Conservation (phyloP, 1,140 invertebrate species). For the Euglossa dilemma region DNA sequence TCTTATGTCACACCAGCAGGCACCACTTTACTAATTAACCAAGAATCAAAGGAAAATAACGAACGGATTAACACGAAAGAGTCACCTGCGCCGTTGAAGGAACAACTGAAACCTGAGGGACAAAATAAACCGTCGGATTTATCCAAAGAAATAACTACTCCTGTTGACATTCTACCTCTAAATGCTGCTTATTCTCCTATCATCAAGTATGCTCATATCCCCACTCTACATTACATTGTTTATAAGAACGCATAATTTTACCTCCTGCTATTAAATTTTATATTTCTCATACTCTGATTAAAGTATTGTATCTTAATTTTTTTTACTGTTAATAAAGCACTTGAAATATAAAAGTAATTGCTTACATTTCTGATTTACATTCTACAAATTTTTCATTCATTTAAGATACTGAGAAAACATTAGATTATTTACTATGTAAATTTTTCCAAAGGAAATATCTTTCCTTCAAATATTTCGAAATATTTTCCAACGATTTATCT, state of each 20-base stretch:
- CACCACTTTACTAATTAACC: background rate
- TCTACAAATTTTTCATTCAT: background rate
- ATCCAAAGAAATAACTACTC: background rate
- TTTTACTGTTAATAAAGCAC: background rate
- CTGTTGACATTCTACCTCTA: background rate
- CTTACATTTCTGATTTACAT: background rate
- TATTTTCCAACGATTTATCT: too few species aligned
- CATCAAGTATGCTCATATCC: background rate
- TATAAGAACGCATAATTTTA: background rate
- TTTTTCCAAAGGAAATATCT: too few species aligned
- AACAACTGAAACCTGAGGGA: background rate
- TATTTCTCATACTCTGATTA: too few species aligned
- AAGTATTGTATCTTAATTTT: background rate
- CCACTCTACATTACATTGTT: background rate
- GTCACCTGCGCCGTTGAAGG: background rate
- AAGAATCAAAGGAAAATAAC: background rate
- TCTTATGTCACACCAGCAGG: background rate
- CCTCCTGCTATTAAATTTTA: background rate
- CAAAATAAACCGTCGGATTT: background rate
- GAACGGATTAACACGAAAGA: background rate
- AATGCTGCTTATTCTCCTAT: too few species aligned
- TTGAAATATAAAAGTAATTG: too few species aligned
- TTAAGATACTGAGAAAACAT: too few species aligned
- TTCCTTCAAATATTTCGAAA: too few species aligned
- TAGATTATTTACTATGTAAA: too few species aligned